phyloP scores from a whole-genome alignment of 2,113 vertebrate genomes.

The Craseonycteris thonglongyai region DNA sequence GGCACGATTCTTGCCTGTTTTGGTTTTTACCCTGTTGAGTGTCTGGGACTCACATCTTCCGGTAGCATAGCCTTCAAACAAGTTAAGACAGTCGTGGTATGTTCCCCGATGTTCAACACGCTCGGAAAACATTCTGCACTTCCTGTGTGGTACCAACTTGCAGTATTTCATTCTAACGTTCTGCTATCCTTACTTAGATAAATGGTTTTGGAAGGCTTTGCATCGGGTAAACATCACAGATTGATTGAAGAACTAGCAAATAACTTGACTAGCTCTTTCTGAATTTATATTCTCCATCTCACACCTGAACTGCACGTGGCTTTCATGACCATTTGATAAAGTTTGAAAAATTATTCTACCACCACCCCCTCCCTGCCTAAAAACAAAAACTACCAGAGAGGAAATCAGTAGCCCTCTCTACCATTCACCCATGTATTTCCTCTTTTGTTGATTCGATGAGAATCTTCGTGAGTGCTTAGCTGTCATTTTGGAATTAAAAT shows the following conservation, averaged over 20 bases:
- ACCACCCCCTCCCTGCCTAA: fast-evolving
- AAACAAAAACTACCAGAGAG: not conserved
- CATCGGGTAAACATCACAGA: not conserved
- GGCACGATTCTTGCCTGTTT: not conserved
- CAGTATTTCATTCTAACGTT: not conserved
- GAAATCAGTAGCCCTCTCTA: not conserved
- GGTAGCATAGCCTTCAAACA: not conserved
- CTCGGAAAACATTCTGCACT: not conserved
- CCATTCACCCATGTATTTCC: not conserved
- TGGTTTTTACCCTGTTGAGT: not conserved
- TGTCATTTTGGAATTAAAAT: conserved; percentile 25
- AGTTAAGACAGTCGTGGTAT: not conserved
- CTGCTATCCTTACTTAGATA: not conserved
- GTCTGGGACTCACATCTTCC: not conserved
- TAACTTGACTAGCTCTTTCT: not conserved
- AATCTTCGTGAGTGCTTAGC: not conserved
- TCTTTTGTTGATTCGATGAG: not conserved
- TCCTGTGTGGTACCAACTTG: not conserved
- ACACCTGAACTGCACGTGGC: not conserved
- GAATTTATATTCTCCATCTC: not conserved
- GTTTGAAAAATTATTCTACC: not conserved
- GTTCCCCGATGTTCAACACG: not conserved
- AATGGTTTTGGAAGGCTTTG: not conserved
- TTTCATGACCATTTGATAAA: not conserved
- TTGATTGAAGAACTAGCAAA: not conserved